These are phyloP conservation scores for Choreutis nemorana DNA, from an alignment of 2,888 invertebrate genomes.

Conservation along the genomic window DNA sequence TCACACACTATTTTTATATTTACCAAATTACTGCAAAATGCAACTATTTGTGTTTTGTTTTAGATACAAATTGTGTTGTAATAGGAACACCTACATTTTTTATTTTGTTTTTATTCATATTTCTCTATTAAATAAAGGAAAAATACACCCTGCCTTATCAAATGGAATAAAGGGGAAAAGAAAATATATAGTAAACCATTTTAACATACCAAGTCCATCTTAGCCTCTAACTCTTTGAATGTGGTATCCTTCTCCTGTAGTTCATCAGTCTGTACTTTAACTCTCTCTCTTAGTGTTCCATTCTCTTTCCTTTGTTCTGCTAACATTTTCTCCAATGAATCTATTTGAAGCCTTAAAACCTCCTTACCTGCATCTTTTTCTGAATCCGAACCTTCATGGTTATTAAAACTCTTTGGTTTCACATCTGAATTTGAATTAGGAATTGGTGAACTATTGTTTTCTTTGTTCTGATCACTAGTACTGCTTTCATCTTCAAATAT, in stretches of 20 bases:
- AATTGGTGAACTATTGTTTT: background rate
- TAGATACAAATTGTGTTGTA: too few species aligned
- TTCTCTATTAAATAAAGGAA: too few species aligned
- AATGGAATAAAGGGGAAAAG: too few species aligned
- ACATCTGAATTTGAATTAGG: too few species aligned
- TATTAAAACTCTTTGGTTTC: too few species aligned
- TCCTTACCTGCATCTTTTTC: conserved; percentile 25
- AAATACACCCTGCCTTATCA: background rate
- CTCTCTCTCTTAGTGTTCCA: conserved; percentile 27
- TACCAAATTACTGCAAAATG: too few species aligned
- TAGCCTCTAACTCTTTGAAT: conserved; percentile 55
- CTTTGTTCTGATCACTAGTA: background rate
- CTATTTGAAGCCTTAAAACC: conserved; percentile 34
- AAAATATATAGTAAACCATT: background rate
- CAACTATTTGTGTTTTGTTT: too few species aligned
- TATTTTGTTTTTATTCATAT: too few species aligned
- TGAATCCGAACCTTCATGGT: conserved; percentile 1
- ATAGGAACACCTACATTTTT: too few species aligned
- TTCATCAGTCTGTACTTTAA: conserved; percentile 44
- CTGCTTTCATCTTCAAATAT: conserved; percentile 44
- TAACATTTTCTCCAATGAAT: conserved; percentile 39
- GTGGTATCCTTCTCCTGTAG: conserved; percentile 38
- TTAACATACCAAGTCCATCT: conserved; percentile 51
- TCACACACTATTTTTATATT: too few species aligned
- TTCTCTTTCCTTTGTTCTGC: conserved; percentile 48